These are phyloP conservation scores for Mesoligia furuncula DNA, from an alignment of 2,888 invertebrate species.

Conservation along the genomic window DNA sequence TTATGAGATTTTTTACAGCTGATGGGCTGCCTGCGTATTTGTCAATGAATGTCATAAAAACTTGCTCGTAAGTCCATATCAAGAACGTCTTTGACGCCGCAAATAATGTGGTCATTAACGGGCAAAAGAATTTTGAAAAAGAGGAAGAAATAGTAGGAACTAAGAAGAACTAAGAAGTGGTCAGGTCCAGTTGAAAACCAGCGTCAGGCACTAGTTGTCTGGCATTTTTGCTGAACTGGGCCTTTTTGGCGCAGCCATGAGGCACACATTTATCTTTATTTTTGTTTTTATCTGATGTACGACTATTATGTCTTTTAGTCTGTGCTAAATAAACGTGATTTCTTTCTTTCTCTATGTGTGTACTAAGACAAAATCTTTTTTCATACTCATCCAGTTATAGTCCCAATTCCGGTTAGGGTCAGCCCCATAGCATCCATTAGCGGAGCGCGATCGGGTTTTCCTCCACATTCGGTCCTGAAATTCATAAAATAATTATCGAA, in stretches of 20 bases:
- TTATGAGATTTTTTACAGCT: background rate
- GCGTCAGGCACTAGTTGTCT: no score
- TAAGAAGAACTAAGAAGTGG: background rate
- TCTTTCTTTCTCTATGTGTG: no score
- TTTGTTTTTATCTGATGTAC: no score
- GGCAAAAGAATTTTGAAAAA: background rate
- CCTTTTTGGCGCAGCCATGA: no score
- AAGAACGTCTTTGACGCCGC: background rate
- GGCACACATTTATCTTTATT: no score
- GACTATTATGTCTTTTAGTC: no score
- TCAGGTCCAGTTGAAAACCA: no score
- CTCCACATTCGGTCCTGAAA: slow-evolving; percentile 93
- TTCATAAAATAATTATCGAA: background rate
- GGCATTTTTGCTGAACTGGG: no score
- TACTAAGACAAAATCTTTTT: no score
- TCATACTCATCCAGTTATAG: slow-evolving; percentile 89
- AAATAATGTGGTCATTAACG: background rate
- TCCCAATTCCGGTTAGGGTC: slow-evolving; percentile 96
- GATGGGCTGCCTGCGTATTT: background rate
- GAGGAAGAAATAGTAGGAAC: background rate
- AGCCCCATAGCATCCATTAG: slow-evolving; percentile 91
- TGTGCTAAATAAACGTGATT: no score
- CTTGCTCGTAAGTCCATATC: background rate
- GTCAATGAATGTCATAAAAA: background rate
- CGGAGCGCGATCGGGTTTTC: slow-evolving; percentile 91